A percentile compares a stretch with the other conserved stretches of the same genome.
These are phyloP conservation scores for Palaemon carinicauda DNA, from an alignment of 1,140 invertebrate genomes.

Conservation along the genomic window DNA sequence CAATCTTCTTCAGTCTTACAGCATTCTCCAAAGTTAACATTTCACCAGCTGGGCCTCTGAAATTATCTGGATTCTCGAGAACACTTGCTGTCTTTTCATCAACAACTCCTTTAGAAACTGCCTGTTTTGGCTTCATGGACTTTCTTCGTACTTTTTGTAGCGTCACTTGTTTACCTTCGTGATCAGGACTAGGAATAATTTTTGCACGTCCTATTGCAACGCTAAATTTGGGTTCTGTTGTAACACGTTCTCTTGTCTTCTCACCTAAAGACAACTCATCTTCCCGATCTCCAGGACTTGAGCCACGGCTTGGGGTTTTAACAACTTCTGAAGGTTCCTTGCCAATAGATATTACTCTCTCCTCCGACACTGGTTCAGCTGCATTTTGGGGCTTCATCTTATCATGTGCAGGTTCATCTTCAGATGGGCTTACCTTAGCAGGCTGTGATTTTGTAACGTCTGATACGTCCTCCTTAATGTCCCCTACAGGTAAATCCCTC, in stretches of 20 bases:
- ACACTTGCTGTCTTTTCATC: conserved; percentile 77
- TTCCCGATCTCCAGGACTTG: conserved; percentile 61
- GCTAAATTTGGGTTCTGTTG: conserved; percentile 75
- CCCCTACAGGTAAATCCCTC: too few species aligned
- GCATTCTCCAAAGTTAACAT: conserved; percentile 77
- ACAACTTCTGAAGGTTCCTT: background rate
- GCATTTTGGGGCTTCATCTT: background rate
- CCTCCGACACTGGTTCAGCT: background rate
- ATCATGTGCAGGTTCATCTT: too few species aligned
- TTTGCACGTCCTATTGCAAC: conserved; percentile 72
- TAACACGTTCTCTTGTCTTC: conserved; percentile 70
- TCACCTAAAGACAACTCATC: conserved; percentile 70
- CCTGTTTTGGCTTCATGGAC: conserved; percentile 76
- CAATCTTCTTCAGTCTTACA: conserved; percentile 77
- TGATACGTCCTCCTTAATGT: too few species aligned
- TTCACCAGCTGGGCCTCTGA: conserved; percentile 69
- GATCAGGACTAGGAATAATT: conserved; percentile 68
- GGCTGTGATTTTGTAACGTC: too few species aligned
- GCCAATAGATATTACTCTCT: background rate
- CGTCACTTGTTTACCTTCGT: conserved; percentile 75
- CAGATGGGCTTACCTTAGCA: too few species aligned
- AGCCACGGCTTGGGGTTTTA: background rate
- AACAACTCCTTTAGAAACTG: conserved; percentile 77
- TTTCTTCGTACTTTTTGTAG: conserved; percentile 81
- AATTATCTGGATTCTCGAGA: conserved; percentile 71